Percentiles rank a stretch among this genome's conserved stretches.
phyloP scores from a whole-genome alignment of 2,797 vertebrate genomes.

The Eulemur albifrons region DNA sequence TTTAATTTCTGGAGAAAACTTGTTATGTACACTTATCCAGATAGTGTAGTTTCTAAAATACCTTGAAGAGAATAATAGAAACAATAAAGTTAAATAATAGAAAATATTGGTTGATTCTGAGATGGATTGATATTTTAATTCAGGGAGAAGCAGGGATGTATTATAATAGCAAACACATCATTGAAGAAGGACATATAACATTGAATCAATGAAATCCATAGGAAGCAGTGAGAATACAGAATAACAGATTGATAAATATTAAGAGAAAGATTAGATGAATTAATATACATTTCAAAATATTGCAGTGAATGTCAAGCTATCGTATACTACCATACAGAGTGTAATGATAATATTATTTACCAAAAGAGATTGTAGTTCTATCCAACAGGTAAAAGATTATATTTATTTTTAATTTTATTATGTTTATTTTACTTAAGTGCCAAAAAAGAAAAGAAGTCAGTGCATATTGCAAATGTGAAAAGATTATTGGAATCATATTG shows the following conservation, averaged over 20 bases:
- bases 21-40: background rate
- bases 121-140: background rate
- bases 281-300: background rate
- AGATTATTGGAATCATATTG: conserved; percentile 41
- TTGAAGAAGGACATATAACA: background rate
- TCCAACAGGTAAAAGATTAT: background rate
- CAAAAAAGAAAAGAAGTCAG: background rate
- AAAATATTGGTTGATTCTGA: background rate
- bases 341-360: background rate
- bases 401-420: conserved; percentile 9
- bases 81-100: background rate
- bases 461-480: conserved; percentile 56
- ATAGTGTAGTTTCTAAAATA: background rate
- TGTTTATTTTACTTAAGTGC: conserved; percentile 4
- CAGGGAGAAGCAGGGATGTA: background rate
- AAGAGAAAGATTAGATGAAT: background rate
- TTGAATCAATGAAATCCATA: background rate
- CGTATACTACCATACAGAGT: background rate
- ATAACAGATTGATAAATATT: background rate
- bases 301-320: background rate
- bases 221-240: background rate
- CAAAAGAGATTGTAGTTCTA: background rate
- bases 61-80: background rate
- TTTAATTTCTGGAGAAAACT: background rate
- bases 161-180: background rate